Conservation (phyloP, 2,888 invertebrate species). For the Caenorhabditis panamensis region DNA sequence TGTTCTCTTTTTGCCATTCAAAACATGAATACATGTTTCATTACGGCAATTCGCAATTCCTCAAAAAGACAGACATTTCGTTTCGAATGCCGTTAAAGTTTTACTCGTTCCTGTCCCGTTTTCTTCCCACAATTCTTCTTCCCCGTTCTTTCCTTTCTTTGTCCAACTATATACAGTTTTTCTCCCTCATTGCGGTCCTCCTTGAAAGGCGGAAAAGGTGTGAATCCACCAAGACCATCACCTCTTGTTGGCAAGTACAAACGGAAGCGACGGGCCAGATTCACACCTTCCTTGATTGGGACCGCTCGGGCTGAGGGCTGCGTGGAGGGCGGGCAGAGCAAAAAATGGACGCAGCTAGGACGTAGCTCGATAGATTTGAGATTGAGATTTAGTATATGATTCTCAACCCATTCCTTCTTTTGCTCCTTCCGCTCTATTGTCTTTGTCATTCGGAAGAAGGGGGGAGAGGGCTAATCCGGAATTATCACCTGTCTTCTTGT, state of each 20-base stretch:
- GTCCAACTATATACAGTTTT: too few relatives aligned
- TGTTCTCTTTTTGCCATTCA: too few relatives aligned
- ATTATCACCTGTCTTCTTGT: constrained; percentile 30
- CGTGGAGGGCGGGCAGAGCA: too few relatives aligned
- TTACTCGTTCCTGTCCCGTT: neutral
- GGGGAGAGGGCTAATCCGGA: constrained; percentile 28
- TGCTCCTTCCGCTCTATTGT: constrained; percentile 30
- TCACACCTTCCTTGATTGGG: neutral
- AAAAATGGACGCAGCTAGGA: neutral
- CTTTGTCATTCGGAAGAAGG: neutral
- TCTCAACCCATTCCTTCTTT: constrained; percentile 13
- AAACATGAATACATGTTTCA: constrained; percentile 15
- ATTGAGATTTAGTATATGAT: constrained; percentile 29
- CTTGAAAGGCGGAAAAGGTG: constrained; percentile 2
- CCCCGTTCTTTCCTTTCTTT: neutral
- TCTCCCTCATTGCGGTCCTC: neutral
- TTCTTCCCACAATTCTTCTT: neutral
- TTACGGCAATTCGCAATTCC: too few relatives aligned
- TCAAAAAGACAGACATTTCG: neutral
- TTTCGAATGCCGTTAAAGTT: too few relatives aligned
- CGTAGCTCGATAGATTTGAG: neutral
- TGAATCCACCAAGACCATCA: neutral
- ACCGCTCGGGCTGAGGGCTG: too few relatives aligned
- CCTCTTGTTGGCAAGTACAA: neutral
- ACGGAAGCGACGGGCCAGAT: constrained; percentile 9